These are phyloP conservation scores for Morpho helenor DNA, from an alignment of 2,888 invertebrate species.

Conservation along the genomic window DNA sequence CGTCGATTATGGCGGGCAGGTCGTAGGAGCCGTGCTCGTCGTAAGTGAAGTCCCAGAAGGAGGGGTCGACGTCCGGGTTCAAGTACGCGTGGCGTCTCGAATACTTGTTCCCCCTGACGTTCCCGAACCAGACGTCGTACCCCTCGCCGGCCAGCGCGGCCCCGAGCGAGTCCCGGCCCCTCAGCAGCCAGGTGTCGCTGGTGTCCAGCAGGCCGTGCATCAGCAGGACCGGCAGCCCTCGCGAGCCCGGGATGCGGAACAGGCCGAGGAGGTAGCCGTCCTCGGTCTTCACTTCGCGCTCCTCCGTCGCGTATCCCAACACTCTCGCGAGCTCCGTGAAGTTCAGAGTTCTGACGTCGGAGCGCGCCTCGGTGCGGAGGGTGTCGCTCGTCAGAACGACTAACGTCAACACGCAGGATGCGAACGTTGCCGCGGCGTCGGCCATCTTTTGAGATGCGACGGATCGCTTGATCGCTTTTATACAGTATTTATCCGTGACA, in stretches of 20 bases:
- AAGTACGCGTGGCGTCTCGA: constrained; percentile 66
- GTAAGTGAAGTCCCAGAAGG: constrained; percentile 77
- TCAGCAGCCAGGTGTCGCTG: constrained; percentile 35
- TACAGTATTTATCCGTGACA: no score
- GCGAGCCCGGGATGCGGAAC: constrained; percentile 33
- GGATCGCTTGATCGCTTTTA: no score
- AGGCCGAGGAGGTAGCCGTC: constrained; percentile 41
- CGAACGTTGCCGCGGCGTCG: no score
- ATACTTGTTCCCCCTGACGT: constrained; percentile 79
- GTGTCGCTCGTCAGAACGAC: no score
- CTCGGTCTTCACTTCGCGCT: constrained; percentile 35
- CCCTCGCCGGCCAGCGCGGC: constrained; percentile 31
- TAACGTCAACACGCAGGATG: no score
- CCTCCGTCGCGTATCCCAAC: constrained; percentile 27
- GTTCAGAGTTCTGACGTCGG: neutral
- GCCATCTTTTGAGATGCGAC: no score
- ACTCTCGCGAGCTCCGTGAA: constrained; percentile 30
- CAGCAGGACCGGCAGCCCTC: constrained; percentile 31
- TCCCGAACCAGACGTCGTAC: constrained; percentile 49
- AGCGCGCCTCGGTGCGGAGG: no score
- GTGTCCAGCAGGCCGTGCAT: constrained; percentile 38
- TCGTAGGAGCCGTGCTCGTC: constrained; percentile 85
- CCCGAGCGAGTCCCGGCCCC: constrained; percentile 36
- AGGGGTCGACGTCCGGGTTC: constrained; percentile 41
- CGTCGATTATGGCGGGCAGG: constrained; percentile 79